Evolutionary conservation across 2,113 vertebrate species (phyloP).

Genomic region (Xiphophorus hellerii): DNA sequence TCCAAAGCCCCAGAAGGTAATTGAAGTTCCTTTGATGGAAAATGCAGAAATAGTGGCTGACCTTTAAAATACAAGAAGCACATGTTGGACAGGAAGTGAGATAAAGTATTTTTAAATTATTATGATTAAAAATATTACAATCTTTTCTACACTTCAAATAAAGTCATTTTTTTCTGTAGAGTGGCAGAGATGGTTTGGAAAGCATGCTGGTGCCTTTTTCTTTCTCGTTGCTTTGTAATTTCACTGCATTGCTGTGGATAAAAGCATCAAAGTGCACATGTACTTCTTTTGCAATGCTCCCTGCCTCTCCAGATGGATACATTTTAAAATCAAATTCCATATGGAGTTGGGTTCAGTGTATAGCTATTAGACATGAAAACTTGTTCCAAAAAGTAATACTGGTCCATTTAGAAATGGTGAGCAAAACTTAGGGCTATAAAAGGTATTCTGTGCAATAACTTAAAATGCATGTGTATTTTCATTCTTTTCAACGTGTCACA

Average conservation of each 20-base stretch:
- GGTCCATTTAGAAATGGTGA: conserved; percentile 19
- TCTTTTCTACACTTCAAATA: not conserved
- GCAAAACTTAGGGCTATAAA: conserved; percentile 6
- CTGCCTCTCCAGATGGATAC: conserved; percentile 13
- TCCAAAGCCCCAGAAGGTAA: not conserved
- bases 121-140: not conserved
- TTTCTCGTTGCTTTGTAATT: not conserved
- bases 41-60: conserved; percentile 11
- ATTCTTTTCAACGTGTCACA: conserved; percentile 37
- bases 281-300: conserved; percentile 8
- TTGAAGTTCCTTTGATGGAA: conserved; percentile 26
- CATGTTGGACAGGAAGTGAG: not conserved
- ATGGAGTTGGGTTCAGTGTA: conserved; percentile 18
- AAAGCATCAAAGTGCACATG: not conserved
- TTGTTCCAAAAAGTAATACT: conserved; percentile 29
- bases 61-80: not conserved
- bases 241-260: not conserved
- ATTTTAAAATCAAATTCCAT: conserved; percentile 27
- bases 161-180: not conserved
- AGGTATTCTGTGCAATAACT: not conserved
- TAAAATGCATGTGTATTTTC: conserved; percentile 17
- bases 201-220: not conserved
- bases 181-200: not conserved
- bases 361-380: conserved; percentile 8
- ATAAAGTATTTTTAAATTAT: not conserved